Evolutionary conservation across 2,888 invertebrate species (phyloP).

Genomic region (Tubulanus polymorphus): DNA sequence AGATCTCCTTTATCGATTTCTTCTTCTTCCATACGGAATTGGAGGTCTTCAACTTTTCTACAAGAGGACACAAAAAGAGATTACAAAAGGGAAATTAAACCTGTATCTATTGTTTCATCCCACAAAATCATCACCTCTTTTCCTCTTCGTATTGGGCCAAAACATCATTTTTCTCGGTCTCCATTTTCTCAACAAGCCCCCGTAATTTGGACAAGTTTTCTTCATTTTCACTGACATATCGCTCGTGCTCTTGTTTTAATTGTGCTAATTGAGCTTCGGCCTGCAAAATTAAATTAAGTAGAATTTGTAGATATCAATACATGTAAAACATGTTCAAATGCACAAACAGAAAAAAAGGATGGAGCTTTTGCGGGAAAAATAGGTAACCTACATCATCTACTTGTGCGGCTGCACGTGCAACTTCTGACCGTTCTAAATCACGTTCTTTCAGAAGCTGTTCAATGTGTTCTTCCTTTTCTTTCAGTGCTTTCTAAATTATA

Average conservation of each 20-base stretch:
- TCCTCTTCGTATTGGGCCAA: conserved; percentile 51
- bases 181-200: conserved; percentile 44
- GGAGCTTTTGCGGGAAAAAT: not conserved
- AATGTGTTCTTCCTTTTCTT: conserved; percentile 91
- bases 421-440: conserved; percentile 83
- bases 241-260: conserved; percentile 40
- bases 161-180: conserved; percentile 46
- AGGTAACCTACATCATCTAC: conserved; percentile 65
- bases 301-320: not conserved
- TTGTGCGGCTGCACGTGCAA: conserved; percentile 78
- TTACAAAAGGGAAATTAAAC: not conserved
- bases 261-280: conserved; percentile 42
- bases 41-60: conserved; percentile 73
- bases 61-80: conserved; percentile 5
- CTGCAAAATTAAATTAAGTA: conserved; percentile 58
- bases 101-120: not conserved
- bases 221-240: conserved; percentile 58
- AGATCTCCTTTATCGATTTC: conserved; percentile 82
- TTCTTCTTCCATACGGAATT: conserved; percentile 87
- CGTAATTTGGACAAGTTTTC: conserved; percentile 57
- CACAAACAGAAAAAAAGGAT: not conserved
- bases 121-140: conserved; percentile 46
- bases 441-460: conserved; percentile 86
- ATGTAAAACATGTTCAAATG: not conserved
- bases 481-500: conserved; percentile 75